Conservation (phyloP, 2,797 vertebrate species). For the Tangara arthus region DNA sequence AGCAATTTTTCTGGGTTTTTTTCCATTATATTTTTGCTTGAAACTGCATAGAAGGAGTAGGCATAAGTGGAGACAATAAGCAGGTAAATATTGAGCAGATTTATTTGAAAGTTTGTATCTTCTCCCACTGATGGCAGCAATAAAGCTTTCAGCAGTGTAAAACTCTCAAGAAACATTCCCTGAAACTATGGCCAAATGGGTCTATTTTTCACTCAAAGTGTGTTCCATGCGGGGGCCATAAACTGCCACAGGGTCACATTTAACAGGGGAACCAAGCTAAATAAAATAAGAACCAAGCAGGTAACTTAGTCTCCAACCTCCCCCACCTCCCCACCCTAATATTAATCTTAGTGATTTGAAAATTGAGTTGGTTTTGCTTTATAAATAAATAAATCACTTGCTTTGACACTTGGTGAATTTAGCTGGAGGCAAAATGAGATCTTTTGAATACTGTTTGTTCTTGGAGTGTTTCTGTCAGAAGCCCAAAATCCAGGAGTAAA, state of each 20-base stretch:
- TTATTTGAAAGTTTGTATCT: conserved; percentile 65
- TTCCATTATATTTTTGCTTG: background rate
- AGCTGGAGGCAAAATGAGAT: conserved; percentile 2
- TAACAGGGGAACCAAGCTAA: conserved; percentile 44
- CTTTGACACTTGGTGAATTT: background rate
- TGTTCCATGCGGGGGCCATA: conserved; percentile 5
- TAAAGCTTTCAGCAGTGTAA: conserved; percentile 72
- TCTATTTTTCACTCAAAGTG: conserved; percentile 71
- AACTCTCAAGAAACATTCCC: conserved; percentile 69
- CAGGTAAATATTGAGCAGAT: conserved; percentile 41
- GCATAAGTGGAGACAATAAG: background rate
- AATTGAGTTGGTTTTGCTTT: background rate
- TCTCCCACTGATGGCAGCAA: conserved; percentile 36
- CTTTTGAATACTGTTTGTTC: conserved; percentile 8
- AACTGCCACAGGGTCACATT: conserved; percentile 68
- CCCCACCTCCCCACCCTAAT: background rate
- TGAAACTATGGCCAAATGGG: conserved; percentile 68
- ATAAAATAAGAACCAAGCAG: conserved; percentile 29
- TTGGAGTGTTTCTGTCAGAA: background rate
- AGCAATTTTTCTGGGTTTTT: background rate
- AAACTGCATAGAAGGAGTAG: background rate
- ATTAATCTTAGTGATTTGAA: background rate
- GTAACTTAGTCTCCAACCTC: background rate
- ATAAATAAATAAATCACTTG: conserved; percentile 6
- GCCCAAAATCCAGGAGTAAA: background rate